Conservation (phyloP, 2,888 invertebrate species). For the Linyphia triangularis region DNA sequence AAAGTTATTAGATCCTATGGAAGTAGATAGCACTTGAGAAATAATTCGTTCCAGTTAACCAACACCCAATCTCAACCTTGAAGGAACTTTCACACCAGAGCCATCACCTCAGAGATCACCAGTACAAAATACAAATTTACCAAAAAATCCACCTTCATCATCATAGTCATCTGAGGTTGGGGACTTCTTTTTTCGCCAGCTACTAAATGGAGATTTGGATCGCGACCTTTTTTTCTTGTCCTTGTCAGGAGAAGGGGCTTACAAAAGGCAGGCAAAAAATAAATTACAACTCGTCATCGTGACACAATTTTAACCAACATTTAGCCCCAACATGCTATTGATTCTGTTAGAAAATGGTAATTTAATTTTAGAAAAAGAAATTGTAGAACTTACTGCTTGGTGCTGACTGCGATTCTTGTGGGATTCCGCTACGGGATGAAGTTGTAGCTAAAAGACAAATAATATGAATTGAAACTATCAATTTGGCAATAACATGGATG, state of each 20-base stretch:
- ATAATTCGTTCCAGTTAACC: not conserved
- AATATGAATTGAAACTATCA: not conserved
- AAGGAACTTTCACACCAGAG: not conserved
- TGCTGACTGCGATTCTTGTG: slow-evolving; percentile 76
- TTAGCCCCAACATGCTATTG: too few relatives aligned
- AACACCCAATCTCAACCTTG: not conserved
- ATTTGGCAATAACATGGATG: not conserved
- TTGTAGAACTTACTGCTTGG: slow-evolving; percentile 77
- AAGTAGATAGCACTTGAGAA: not conserved
- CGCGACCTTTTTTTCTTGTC: slow-evolving; percentile 84
- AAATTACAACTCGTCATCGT: too few relatives aligned
- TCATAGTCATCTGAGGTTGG: slow-evolving; percentile 69
- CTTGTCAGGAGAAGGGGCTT: slow-evolving; percentile 77
- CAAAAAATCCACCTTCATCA: slow-evolving; percentile 70
- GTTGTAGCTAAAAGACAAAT: slow-evolving; percentile 47
- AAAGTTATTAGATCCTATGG: too few relatives aligned
- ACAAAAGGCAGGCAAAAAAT: slow-evolving; percentile 45
- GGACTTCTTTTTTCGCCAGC: slow-evolving; percentile 87
- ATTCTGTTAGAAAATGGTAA: too few relatives aligned
- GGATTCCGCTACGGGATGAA: slow-evolving; percentile 54
- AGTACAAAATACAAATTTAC: slow-evolving; percentile 48
- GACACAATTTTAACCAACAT: too few relatives aligned
- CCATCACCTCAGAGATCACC: slow-evolving; percentile 55
- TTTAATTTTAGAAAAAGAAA: not conserved
- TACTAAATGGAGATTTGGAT: slow-evolving; percentile 95